A percentile compares a stretch with the other conserved stretches of the same genome.
phyloP scores from a whole-genome alignment of 2,888 invertebrate genomes.

The Apomyelois bistriatella region DNA sequence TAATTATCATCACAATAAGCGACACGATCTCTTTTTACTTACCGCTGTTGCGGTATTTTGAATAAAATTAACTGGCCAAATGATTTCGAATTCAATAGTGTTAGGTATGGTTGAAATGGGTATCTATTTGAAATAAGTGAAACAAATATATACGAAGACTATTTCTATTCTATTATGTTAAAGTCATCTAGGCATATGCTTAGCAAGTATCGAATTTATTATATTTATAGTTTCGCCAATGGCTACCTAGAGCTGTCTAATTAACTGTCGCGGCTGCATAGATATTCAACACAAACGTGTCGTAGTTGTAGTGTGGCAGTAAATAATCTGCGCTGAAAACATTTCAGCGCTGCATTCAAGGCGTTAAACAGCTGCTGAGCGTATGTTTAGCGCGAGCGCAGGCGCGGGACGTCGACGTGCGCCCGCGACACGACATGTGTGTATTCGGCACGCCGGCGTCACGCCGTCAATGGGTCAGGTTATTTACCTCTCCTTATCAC shows the following conservation, averaged over 20 bases:
- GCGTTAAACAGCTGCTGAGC: conserved; percentile 61
- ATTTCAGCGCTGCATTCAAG: conserved; percentile 54
- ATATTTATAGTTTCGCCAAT: conserved; percentile 1
- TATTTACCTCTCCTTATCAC: conserved; percentile 78
- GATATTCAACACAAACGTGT: background rate
- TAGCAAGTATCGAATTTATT: background rate
- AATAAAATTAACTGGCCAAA: conserved; percentile 69
- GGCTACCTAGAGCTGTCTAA: background rate
- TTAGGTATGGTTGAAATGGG: conserved; percentile 48
- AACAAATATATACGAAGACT: conserved; percentile 44
- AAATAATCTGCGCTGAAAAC: conserved; percentile 43
- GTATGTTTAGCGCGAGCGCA: conserved; percentile 30
- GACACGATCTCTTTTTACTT: conserved; percentile 72
- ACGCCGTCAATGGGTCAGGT: conserved; percentile 74
- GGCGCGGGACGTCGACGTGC: conserved; percentile 24
- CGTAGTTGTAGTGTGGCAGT: conserved; percentile 6
- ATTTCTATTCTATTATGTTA: conserved; percentile 15
- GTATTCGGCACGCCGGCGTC: conserved; percentile 38
- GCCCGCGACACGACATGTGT: conserved; percentile 27
- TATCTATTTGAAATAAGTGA: conserved; percentile 55
- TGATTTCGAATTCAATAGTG: conserved; percentile 58
- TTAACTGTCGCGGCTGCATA: background rate
- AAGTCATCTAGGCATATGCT: background rate
- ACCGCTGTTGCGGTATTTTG: conserved; percentile 76
- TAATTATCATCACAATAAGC: conserved; percentile 78